A percentile compares a stretch with the other conserved stretches of the same genome.
These are phyloP conservation scores for Microcebus ravelobensis DNA, from an alignment of 2,113 vertebrate genomes.

Conservation along the genomic window DNA sequence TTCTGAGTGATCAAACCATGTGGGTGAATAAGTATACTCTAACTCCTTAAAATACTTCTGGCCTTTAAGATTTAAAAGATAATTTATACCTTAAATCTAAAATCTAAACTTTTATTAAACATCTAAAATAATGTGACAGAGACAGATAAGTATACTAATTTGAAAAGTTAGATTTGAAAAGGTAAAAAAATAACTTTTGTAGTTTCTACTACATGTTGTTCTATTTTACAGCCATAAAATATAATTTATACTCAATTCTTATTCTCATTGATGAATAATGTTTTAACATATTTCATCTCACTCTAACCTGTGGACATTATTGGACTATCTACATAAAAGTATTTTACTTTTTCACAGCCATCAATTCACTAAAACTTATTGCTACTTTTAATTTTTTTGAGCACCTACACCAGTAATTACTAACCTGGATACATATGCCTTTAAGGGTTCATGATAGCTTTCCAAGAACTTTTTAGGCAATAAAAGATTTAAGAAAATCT, in stretches of 20 bases:
- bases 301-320: background rate
- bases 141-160: background rate
- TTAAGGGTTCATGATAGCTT: background rate
- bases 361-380: background rate
- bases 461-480: background rate
- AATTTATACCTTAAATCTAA: background rate
- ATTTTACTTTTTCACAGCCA: background rate
- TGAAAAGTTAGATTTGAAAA: background rate
- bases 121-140: background rate
- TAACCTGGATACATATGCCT: background rate
- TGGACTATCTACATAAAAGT: background rate
- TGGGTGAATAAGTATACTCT: background rate
- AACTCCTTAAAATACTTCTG: background rate
- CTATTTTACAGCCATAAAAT: background rate
- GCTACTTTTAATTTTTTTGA: background rate
- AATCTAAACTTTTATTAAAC: constrained; percentile 7
- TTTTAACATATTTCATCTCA: constrained; percentile 5
- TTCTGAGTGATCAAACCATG: background rate
- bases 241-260: background rate
- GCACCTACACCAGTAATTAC: background rate
- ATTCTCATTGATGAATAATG: background rate
- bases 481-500: background rate
- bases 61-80: background rate
- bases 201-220: background rate
- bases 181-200: background rate